These are phyloP conservation scores for Perithous albicinctus DNA, from an alignment of 2,888 invertebrate species.

Conservation along the genomic window DNA sequence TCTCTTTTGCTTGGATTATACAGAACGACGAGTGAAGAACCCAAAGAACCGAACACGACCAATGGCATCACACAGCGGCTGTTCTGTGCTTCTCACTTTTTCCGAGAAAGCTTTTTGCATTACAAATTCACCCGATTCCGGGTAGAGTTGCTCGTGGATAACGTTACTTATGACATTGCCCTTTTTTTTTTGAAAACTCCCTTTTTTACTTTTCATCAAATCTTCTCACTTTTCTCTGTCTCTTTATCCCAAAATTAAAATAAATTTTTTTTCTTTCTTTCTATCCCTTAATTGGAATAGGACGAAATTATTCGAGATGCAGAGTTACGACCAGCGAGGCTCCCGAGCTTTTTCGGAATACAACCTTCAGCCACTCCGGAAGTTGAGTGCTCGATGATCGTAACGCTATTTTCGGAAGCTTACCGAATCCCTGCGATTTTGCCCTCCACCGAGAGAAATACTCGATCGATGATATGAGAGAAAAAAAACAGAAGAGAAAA, in stretches of 20 bases:
- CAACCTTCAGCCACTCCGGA: constrained; percentile 63
- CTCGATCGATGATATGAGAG: not conserved
- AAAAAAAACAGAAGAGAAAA: constrained; percentile 9
- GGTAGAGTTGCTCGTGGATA: constrained; percentile 60
- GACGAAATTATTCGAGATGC: not conserved
- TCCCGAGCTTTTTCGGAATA: not conserved
- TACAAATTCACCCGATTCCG: constrained; percentile 77
- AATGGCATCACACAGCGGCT: constrained; percentile 4
- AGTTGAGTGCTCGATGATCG: constrained; percentile 68
- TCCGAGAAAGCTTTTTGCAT: constrained; percentile 80
- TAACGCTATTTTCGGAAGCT: constrained; percentile 72
- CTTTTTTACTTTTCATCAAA: not conserved
- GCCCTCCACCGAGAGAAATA: not conserved
- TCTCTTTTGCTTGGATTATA: constrained; percentile 14
- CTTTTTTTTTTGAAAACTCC: not conserved
- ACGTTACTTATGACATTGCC: constrained; percentile 1
- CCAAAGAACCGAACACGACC: constrained; percentile 20
- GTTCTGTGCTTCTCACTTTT: constrained; percentile 66
- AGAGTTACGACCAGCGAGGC: not conserved
- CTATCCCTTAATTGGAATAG: not conserved
- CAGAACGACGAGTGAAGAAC: constrained; percentile 4
- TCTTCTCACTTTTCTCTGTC: constrained; percentile 23
- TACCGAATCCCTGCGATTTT: constrained; percentile 49
- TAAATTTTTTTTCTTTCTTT: not conserved
- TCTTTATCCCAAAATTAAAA: not conserved